These are phyloP conservation scores for Brachypteracias leptosomus DNA, from an alignment of 2,113 vertebrate species.

Conservation along the genomic window DNA sequence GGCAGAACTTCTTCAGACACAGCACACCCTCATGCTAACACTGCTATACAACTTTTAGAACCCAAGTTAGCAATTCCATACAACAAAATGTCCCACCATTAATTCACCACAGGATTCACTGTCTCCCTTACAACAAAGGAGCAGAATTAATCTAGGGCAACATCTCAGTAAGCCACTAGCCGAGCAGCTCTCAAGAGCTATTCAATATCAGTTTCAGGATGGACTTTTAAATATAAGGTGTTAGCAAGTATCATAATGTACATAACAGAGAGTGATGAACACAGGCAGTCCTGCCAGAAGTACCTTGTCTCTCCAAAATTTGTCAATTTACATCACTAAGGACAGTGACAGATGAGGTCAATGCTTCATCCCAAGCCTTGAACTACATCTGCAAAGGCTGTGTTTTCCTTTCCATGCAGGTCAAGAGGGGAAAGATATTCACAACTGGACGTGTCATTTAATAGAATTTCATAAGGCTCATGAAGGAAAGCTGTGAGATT, in stretches of 20 bases:
- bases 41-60: not conserved
- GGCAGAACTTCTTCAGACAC: not conserved
- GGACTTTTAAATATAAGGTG: not conserved
- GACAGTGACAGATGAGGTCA: not conserved
- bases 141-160: not conserved
- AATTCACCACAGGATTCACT: not conserved
- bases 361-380: not conserved
- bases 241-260: not conserved
- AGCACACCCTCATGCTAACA: not conserved
- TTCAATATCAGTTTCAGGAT: not conserved
- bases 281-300: not conserved
- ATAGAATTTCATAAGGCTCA: not conserved
- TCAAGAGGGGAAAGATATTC: not conserved
- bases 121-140: not conserved
- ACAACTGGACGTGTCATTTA: not conserved
- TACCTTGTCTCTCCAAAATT: not conserved
- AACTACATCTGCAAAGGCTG: not conserved
- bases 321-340: not conserved
- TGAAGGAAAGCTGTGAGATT: not conserved
- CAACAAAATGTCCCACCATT: not conserved
- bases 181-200: not conserved
- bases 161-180: not conserved
- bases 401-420: not conserved
- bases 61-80: not conserved
- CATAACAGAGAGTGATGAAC: not conserved